phyloP scores from a whole-genome alignment of 2,888 invertebrate species.

The Itoplectis maculator region DNA sequence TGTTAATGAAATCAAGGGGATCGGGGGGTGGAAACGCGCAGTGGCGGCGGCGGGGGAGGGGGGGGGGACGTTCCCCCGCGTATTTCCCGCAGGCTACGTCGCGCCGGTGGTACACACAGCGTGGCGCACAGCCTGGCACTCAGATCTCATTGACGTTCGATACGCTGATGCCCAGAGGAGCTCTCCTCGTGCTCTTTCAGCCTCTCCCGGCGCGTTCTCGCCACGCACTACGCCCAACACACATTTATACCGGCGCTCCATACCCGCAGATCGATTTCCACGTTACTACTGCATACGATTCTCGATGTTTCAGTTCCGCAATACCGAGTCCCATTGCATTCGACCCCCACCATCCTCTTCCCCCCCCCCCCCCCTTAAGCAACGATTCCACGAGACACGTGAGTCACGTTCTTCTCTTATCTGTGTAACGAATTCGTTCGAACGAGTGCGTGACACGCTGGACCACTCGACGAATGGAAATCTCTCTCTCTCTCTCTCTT shows the following conservation, averaged over 20 bases:
- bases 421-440: constrained; percentile 63
- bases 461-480: constrained; percentile 41
- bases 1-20: constrained; percentile 24
- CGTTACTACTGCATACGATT: constrained; percentile 6
- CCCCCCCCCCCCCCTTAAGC: neutral
- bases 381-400: constrained; percentile 42
- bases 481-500: neutral
- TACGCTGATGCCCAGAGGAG: constrained; percentile 12
- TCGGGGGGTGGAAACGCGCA: too few species aligned
- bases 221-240: neutral
- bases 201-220: neutral
- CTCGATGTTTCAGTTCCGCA: constrained; percentile 25
- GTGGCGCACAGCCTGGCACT: neutral
- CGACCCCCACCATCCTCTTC: too few species aligned
- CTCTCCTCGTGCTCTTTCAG: constrained; percentile 18
- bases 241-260: neutral
- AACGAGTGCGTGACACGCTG: constrained; percentile 44
- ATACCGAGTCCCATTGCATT: neutral
- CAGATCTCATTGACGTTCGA: constrained; percentile 44
- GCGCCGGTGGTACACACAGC: neutral
- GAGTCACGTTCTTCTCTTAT: constrained; percentile 66
- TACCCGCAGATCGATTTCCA: constrained; percentile 42
- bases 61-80: neutral
- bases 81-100: neutral
- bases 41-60: neutral